phyloP scores from a whole-genome alignment of 2,113 vertebrate species.

The Dermatemys mawii region DNA sequence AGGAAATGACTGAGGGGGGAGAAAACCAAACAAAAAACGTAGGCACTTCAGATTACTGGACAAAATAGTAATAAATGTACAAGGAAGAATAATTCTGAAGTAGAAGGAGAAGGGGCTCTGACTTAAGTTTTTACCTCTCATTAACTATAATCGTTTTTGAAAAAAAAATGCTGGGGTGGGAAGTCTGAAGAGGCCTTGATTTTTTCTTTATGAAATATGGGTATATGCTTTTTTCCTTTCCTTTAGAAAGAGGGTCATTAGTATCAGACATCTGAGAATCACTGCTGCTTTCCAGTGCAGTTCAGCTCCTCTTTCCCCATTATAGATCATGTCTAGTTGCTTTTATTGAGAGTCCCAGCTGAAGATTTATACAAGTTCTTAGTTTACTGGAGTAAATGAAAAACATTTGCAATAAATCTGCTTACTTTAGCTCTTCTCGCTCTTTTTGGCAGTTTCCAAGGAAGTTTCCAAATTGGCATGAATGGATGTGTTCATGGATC shows the following conservation, averaged over 20 bases:
- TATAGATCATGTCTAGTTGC: background rate
- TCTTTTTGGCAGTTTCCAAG: constrained; percentile 95
- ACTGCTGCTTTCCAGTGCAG: background rate
- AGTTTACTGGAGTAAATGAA: background rate
- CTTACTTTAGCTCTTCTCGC: constrained; percentile 94
- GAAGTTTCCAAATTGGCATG: constrained; percentile 98
- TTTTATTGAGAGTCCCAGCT: background rate
- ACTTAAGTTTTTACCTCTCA: background rate
- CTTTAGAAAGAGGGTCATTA: background rate
- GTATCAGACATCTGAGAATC: background rate
- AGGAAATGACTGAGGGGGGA: background rate
- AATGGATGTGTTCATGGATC: constrained; percentile 97
- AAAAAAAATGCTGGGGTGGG: fast-evolving
- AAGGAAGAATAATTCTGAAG: background rate
- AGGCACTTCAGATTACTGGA: background rate
- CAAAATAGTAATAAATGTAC: background rate
- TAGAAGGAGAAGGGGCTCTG: background rate
- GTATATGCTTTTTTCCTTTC: background rate
- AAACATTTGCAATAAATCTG: background rate
- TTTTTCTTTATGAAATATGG: background rate
- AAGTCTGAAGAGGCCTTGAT: background rate
- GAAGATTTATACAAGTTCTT: background rate
- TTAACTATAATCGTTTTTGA: background rate
- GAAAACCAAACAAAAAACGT: background rate
- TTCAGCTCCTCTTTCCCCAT: background rate